A percentile compares a stretch with the other conserved stretches of the same genome.
phyloP scores from a whole-genome alignment of 2,797 vertebrate species.

The Cottoperca gobio region DNA sequence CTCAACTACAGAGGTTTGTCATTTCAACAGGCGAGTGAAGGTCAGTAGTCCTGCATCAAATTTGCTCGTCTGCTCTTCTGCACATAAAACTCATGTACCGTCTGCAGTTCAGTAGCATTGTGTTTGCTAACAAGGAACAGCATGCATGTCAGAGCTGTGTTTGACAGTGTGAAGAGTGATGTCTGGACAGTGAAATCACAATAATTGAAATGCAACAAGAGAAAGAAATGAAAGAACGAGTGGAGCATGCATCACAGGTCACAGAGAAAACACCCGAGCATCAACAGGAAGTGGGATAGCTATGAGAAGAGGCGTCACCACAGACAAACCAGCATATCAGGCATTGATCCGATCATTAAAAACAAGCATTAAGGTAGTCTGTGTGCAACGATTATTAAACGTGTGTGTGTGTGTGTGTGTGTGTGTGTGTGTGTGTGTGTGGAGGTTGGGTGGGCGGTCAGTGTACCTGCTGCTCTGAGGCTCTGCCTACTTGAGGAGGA shows the following conservation, averaged over 20 bases:
- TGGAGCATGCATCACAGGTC: constrained; percentile 14
- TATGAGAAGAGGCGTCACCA: not conserved
- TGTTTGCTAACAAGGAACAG: not conserved
- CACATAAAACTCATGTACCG: not conserved
- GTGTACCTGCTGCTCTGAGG: constrained; percentile 95
- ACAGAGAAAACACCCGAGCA: not conserved
- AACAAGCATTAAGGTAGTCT: not conserved
- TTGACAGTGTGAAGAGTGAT: too few relatives aligned
- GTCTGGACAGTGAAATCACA: not conserved
- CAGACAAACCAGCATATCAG: not conserved
- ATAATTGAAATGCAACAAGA: not conserved
- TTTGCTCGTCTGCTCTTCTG: not conserved
- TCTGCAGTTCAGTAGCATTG: not conserved
- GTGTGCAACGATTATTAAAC: not conserved
- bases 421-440: constrained; percentile 27
- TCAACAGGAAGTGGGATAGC: not conserved
- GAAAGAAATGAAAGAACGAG: not conserved
- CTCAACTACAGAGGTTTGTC: too few relatives aligned
- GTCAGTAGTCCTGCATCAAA: not conserved
- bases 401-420: not conserved
- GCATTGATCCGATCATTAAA: not conserved
- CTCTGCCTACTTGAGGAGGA: constrained; percentile 86
- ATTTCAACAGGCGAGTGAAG: too few relatives aligned
- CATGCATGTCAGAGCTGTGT: not conserved
- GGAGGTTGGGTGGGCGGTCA: constrained; percentile 24